Evolutionary conservation across 2,888 invertebrate species (phyloP), one percentile per base, ranked within the genome.

Genomic region (Microdon myrmicae): DNA sequence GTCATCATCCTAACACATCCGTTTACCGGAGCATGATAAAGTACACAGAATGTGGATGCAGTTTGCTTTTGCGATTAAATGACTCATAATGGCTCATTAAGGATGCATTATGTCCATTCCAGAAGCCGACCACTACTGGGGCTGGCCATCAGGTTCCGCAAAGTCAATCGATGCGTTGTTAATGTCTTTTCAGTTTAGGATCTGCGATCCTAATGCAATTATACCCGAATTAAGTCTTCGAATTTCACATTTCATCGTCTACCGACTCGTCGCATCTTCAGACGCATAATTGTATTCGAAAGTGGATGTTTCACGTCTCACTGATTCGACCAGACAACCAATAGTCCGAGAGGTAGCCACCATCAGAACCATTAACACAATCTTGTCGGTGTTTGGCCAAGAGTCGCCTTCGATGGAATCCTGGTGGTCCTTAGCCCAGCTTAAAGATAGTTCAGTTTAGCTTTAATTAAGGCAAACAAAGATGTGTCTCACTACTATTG

Each of bases 71-170:
- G 58, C 44, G 54, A 66, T 59, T 66, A 66, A 59, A 66, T 59
- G 53, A 48, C 54, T 66, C 66, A 66, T 66, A 59, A 66, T 59
- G 66, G 58, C 66, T 59, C 66, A 66, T 66, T 66, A 59, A 28
- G 66, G 59, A 48, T 59, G 48, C 53, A 66, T 64, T 58, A 64
- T 64, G 41, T 43, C 38, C 47, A 66, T 54, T 22, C 38, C 25
- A 29, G 23, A 41, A 38, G 34, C 51, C 31, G 16, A n/a, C 23
- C 9, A 22, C 8, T 35, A 14, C 2, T 23, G 13, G 29, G 22
- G 22, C 16, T 17, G 4, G n/a, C 35, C 22, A 9, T 12, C 17
- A 47, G 41, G 13, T 32, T 25, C 20, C 43, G 48, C 6, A 51
- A 47, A 56, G 64, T 51, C 64, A 66, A 66, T 66, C 53, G 58